Evolutionary conservation across 2,888 invertebrate genomes (phyloP).

Genomic region (Drosophila sordidapex): DNA sequence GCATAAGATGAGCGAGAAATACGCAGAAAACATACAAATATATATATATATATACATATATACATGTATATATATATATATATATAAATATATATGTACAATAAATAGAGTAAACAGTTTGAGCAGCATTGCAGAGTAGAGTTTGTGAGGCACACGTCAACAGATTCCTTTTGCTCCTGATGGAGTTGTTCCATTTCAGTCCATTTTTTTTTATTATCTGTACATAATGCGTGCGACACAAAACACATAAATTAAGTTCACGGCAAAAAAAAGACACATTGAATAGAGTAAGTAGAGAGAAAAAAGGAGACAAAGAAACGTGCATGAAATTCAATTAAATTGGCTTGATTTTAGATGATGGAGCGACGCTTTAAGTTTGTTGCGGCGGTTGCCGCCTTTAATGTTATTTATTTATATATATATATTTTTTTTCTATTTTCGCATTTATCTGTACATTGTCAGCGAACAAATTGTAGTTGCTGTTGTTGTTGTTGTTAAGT

Average conservation of each 20-base stretch:
- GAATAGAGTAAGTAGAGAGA: slow-evolving; percentile 31
- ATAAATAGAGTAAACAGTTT: slow-evolving; percentile 50
- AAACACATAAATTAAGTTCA: slow-evolving; percentile 53
- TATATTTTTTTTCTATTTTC: slow-evolving; percentile 31
- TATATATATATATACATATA: slow-evolving; percentile 3
- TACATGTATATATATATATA: slow-evolving; percentile 9
- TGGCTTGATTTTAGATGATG: slow-evolving; percentile 68
- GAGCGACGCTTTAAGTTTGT: slow-evolving; percentile 67
- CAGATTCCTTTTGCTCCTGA: slow-evolving; percentile 41
- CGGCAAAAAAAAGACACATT: slow-evolving; percentile 12
- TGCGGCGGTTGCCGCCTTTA: slow-evolving; percentile 75
- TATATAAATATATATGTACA: not conserved
- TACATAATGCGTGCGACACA: slow-evolving; percentile 70
- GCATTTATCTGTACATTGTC: slow-evolving; percentile 69
- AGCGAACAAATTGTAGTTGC: slow-evolving; percentile 50
- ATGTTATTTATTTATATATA: slow-evolving; percentile 55
- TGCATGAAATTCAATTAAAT: slow-evolving; percentile 80
- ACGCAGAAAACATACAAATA: slow-evolving; percentile 23
- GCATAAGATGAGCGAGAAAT: slow-evolving; percentile 17
- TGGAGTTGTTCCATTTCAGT: slow-evolving; percentile 18
- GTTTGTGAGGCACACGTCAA: slow-evolving; percentile 42
- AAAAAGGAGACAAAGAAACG: slow-evolving; percentile 65
- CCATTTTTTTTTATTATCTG: slow-evolving; percentile 33
- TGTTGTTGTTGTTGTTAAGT: slow-evolving; percentile 43
- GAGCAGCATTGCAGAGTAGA: slow-evolving; percentile 31